These are phyloP conservation scores for Enoplosus armatus DNA, from an alignment of 2,797 vertebrate genomes.

Conservation along the genomic window DNA sequence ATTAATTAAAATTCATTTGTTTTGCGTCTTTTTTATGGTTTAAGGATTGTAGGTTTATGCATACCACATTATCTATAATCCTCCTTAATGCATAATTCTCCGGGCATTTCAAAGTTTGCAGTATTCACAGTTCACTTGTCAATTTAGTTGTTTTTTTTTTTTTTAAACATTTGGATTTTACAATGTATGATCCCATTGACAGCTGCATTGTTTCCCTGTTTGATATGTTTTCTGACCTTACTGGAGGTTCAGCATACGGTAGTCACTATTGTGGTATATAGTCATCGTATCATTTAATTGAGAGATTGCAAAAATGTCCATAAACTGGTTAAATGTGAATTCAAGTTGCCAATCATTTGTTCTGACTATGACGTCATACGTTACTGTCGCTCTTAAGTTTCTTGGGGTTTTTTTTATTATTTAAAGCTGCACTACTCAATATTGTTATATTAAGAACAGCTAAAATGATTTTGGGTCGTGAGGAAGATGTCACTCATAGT, in stretches of 20 bases:
- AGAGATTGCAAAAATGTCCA: slow-evolving; percentile 70
- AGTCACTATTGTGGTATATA: slow-evolving; percentile 67
- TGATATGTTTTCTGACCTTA: slow-evolving; percentile 55
- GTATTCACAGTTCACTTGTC: slow-evolving; percentile 34
- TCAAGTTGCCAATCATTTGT: slow-evolving; percentile 62
- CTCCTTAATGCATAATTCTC: slow-evolving; percentile 39
- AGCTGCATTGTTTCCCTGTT: slow-evolving; percentile 55
- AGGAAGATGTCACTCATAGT: background rate
- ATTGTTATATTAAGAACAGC: background rate
- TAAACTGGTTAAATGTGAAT: slow-evolving; percentile 75
- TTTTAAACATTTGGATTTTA: slow-evolving; percentile 39
- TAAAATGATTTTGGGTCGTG: background rate
- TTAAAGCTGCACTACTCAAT: background rate
- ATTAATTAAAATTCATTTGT: too few relatives aligned
- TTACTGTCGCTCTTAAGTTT: background rate
- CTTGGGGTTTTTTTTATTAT: background rate
- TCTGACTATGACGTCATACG: slow-evolving; percentile 11
- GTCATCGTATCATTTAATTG: slow-evolving; percentile 70
- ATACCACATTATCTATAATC: slow-evolving; percentile 37
- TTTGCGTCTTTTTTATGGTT: slow-evolving; percentile 7
- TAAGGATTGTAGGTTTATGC: slow-evolving; percentile 40
- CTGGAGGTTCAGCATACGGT: slow-evolving; percentile 44
- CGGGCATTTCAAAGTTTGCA: slow-evolving; percentile 50
- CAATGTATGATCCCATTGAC: slow-evolving; percentile 49
- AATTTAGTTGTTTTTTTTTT: background rate